Evolutionary conservation across 1,140 invertebrate genomes (phyloP).

Genomic region (Kradibia gibbosae): DNA sequence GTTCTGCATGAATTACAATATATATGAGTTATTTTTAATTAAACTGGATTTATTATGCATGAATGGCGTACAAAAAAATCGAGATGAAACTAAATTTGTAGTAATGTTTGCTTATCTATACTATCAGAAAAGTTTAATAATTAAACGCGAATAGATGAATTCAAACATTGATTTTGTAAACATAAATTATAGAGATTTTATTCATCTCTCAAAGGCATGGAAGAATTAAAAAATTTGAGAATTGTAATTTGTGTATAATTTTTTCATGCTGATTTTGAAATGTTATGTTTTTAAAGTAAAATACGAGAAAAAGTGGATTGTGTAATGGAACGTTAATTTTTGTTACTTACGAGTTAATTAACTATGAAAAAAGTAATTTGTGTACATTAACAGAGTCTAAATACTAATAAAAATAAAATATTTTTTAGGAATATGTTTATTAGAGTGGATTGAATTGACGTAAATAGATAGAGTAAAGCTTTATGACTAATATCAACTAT

Average conservation of each 20-base stretch:
- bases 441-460: neutral
- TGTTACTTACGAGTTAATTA: neutral
- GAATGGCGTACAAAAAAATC: neutral
- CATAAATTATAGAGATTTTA: neutral
- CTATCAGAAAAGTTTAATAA: neutral
- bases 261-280: neutral
- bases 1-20: no score
- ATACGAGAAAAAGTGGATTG: neutral
- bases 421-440: neutral
- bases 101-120: neutral
- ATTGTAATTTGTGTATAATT: no score
- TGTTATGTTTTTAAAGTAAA: neutral
- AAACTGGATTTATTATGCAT: neutral
- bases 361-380: no score
- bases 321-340: neutral
- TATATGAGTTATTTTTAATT: no score
- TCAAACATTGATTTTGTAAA: neutral
- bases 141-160: neutral
- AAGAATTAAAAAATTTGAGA: neutral
- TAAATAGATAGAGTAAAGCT: neutral
- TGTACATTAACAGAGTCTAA: neutral
- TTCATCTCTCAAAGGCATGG: neutral
- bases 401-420: neutral
- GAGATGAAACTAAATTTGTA: neutral
- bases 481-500: neutral